Evolutionary conservation across 2,888 invertebrate genomes (phyloP).

Genomic region (Torymus texanus): DNA sequence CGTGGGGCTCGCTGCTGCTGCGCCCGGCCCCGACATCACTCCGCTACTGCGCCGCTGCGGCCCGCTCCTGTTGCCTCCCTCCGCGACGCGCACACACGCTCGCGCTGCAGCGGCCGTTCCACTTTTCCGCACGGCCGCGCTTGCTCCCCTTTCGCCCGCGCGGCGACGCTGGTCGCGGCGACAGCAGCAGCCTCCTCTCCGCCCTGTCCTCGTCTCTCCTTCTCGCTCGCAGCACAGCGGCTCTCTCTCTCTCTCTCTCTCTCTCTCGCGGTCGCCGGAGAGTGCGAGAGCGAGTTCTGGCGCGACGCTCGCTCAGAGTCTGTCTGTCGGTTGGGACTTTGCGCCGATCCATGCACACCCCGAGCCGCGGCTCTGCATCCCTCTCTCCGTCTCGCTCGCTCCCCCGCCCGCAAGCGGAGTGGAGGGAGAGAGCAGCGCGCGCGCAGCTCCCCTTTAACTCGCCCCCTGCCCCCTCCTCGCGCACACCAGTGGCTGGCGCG

Average conservation of each 20-base stretch:
- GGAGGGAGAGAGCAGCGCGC: constrained; percentile 20
- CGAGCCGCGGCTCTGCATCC: constrained; percentile 60
- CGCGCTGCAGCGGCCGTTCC: background rate
- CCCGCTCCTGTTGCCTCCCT: background rate
- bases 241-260: constrained; percentile 62
- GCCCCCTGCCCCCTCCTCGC: constrained; percentile 11
- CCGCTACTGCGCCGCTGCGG: no score
- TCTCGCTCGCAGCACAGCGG: constrained; percentile 19
- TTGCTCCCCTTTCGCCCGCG: constrained; percentile 3
- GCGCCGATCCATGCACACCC: constrained; percentile 45
- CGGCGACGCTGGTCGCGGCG: background rate
- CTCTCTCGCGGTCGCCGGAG: constrained; percentile 14
- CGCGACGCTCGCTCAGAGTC: constrained; percentile 66
- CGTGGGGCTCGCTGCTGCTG: constrained; percentile 64
- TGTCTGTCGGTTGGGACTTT: constrained; percentile 60
- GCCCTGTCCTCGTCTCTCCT: constrained; percentile 14
- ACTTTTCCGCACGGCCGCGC: background rate
- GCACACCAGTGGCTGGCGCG: no score
- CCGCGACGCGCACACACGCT: constrained; percentile 28
- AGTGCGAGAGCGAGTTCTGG: constrained; percentile 46
- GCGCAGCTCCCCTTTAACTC: constrained; percentile 47
- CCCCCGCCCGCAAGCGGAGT: constrained; percentile 39
- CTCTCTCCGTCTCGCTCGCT: constrained; percentile 55
- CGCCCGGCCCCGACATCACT: constrained; percentile 63
- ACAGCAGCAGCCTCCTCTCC: constrained; percentile 14